Base-by-base conservation (phyloP, 2,113 vertebrate genomes). In the Peromyscus leucopus region DNA sequence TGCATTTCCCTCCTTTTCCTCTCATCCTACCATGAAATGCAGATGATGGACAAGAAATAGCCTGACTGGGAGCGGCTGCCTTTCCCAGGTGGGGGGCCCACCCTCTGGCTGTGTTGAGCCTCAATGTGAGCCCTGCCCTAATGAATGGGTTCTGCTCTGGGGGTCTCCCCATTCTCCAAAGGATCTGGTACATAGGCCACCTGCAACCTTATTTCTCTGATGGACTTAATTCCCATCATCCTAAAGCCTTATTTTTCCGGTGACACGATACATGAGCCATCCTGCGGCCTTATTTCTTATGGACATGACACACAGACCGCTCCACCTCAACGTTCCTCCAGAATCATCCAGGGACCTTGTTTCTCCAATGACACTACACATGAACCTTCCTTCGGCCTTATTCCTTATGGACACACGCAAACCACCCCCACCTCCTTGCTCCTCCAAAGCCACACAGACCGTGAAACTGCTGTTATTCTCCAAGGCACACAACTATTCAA, bases 1-100 rank as follows among this genome's bases (percentile, higher is more conserved):
- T 48, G 28, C 39, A 75, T 71, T 39, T 22, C 16, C 21, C 8
- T 42, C 9, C 78, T 79, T 33, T 31, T 74, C 9, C 63, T 21
- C 82, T 94, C 78, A 82, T 92, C 65, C 74, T 8, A 13, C 75
- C 26, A 3, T 39, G 78, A 65, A 89, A 94, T 89, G 71, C 87
- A 98, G 98, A 97, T 26, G 97, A 98, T 39, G 97, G 96, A 80
- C 98, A 95, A 84, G 98, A 98, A 93, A 96, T 97, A 61, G 98
- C 91, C 80, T 98, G 96, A 98, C 90, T 36, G 83, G 86, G 57
- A 90, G 95, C 96, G 33, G 76, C 91, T 26, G 78, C 67, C 93
- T 72, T 36, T 9, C 1, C 65, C 55, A 6, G 21, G 89, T 39
- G n/a, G 59, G 88, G 46, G n/a, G 46, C 51, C 79, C 28, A 2